Percentiles rank a stretch among this genome's conserved stretches.
Evolutionary conservation across 2,113 vertebrate species (phyloP).

Genomic region (Eira barbara): DNA sequence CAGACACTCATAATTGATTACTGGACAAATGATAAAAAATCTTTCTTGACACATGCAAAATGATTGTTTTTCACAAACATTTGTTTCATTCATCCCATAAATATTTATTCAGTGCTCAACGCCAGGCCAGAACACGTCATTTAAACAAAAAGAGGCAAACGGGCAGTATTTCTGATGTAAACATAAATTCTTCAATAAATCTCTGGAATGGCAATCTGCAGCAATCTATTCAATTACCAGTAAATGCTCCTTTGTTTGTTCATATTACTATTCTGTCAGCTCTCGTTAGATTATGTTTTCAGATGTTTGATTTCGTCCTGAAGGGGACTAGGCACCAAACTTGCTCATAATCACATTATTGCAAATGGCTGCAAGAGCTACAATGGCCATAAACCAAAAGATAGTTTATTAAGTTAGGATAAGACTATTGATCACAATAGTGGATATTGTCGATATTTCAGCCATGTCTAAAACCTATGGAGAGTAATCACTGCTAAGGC

Average conservation of each 20-base stretch:
- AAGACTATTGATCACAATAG: background rate
- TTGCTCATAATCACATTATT: background rate
- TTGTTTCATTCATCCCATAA: slow-evolving; percentile 10
- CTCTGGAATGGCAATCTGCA: background rate
- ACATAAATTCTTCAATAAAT: background rate
- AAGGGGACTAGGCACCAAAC: background rate
- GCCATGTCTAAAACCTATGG: background rate
- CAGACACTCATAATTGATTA: background rate
- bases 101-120: background rate
- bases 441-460: background rate
- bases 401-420: background rate
- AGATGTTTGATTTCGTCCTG: slow-evolving; percentile 21
- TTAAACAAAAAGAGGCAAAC: slow-evolving; percentile 9
- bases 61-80: slow-evolving; percentile 24
- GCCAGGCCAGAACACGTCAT: background rate
- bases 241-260: background rate
- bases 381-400: background rate
- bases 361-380: background rate
- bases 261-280: background rate
- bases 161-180: background rate
- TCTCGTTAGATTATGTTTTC: background rate
- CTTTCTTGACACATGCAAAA: background rate
- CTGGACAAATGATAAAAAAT: background rate
- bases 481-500: background rate
- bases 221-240: slow-evolving; percentile 22